Conservation (phyloP, 2,797 vertebrate species). For the Chelon labrosus region DNA sequence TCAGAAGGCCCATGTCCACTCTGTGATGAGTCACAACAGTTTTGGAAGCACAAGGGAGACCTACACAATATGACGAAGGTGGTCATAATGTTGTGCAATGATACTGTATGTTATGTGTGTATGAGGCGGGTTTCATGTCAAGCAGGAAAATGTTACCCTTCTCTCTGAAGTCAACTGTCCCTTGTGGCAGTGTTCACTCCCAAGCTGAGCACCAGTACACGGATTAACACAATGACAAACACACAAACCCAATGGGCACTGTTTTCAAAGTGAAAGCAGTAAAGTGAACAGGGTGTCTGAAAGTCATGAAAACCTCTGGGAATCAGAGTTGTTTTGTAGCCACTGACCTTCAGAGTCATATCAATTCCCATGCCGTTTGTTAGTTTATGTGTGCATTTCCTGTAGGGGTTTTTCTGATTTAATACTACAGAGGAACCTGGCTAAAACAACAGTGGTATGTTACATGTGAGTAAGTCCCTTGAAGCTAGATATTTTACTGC, state of each 20-base stretch:
- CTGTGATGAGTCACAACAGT: too few species aligned
- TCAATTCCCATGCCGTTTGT: slow-evolving; percentile 47
- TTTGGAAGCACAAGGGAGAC: too few species aligned
- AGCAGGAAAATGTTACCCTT: slow-evolving; percentile 32
- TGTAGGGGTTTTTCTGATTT: slow-evolving; percentile 38
- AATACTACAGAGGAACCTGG: slow-evolving; percentile 35
- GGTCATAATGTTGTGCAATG: too few species aligned
- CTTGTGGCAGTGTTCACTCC: slow-evolving; percentile 52
- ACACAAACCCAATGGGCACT: background rate
- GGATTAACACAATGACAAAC: slow-evolving; percentile 53
- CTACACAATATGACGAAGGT: too few species aligned
- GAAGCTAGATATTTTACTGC: background rate
- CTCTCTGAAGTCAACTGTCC: slow-evolving; percentile 41
- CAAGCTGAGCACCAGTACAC: slow-evolving; percentile 30
- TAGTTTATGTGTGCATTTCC: background rate
- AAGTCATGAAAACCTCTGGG: slow-evolving; percentile 69
- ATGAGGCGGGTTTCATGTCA: slow-evolving; percentile 4
- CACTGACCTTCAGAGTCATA: slow-evolving; percentile 65
- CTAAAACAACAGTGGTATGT: slow-evolving; percentile 25
- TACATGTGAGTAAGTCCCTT: background rate
- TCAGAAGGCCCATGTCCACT: too few species aligned
- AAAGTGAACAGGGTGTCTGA: slow-evolving; percentile 66
- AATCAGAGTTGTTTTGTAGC: slow-evolving; percentile 50
- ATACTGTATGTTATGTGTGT: background rate
- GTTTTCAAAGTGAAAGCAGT: slow-evolving; percentile 62